phyloP scores from a whole-genome alignment of 2,113 vertebrate genomes.

The Coturnix japonica region DNA sequence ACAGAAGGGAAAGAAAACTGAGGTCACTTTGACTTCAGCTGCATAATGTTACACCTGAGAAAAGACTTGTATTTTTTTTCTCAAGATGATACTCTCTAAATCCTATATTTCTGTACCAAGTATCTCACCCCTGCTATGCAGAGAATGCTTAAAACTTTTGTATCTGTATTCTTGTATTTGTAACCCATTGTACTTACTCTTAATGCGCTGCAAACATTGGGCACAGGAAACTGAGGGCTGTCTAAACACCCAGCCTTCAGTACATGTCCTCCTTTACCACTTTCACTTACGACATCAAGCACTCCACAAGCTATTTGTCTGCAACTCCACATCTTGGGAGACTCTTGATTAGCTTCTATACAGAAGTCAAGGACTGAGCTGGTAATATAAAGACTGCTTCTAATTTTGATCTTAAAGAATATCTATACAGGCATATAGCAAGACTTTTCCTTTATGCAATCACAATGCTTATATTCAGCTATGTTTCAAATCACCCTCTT shows the following conservation, averaged over 20 bases:
- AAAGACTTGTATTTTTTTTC: background rate
- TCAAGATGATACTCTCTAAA: background rate
- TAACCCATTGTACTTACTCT: background rate
- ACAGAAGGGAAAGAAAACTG: background rate
- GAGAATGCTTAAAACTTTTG: background rate
- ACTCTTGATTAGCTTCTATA: background rate
- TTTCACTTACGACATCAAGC: background rate
- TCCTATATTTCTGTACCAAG: background rate
- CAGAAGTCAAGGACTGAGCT: background rate
- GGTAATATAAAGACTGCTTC: background rate
- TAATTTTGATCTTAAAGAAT: background rate
- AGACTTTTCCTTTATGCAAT: background rate
- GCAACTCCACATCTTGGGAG: background rate
- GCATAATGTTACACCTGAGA: background rate
- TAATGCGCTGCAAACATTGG: background rate
- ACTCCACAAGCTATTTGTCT: background rate
- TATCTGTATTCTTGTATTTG: background rate
- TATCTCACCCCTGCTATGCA: background rate
- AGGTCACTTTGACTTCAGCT: constrained; percentile 7
- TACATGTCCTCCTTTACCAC: background rate
- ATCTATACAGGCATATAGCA: background rate
- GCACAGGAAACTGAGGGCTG: background rate
- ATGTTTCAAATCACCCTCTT: background rate
- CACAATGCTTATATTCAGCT: background rate
- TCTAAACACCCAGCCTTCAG: background rate